Percentiles rank a stretch among this genome's conserved stretches.
Conservation (phyloP, 1,140 invertebrate genomes). For the Bicyclus anynana region DNA sequence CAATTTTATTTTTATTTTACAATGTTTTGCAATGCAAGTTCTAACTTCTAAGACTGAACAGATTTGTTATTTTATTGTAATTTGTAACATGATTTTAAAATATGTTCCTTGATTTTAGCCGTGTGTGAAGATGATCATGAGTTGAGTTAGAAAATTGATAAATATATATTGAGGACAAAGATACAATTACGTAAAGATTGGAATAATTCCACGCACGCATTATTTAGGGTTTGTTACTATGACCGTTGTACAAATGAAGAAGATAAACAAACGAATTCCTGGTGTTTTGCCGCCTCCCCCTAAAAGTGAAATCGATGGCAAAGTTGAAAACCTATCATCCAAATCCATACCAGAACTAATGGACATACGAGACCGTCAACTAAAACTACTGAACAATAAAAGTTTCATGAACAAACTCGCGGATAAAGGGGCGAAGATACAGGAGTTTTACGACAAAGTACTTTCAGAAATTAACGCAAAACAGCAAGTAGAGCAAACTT, state of each 20-base stretch:
- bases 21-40: no score
- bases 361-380: slow-evolving; percentile 55
- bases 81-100: no score
- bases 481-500: slow-evolving; percentile 79
- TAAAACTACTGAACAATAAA: slow-evolving; percentile 62
- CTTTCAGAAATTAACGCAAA: slow-evolving; percentile 76
- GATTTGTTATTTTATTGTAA: no score
- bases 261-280: slow-evolving; percentile 54
- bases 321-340: slow-evolving; percentile 52
- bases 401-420: slow-evolving; percentile 76
- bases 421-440: slow-evolving; percentile 84
- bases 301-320: slow-evolving; percentile 63
- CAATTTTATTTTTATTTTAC: no score
- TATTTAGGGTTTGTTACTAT: no score
- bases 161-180: no score
- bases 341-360: slow-evolving; percentile 50
- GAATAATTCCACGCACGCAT: no score
- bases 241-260: slow-evolving; percentile 46
- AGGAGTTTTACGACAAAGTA: slow-evolving; percentile 77
- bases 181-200: no score
- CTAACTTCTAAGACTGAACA: no score
- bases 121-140: no score
- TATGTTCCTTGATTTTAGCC: no score
- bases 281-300: slow-evolving; percentile 51
- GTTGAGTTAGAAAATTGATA: no score